A percentile compares a stretch with the other conserved stretches of the same genome.
These are phyloP conservation scores for Drosophila takahashii DNA, from an alignment of 1,140 invertebrate species.

Conservation along the genomic window DNA sequence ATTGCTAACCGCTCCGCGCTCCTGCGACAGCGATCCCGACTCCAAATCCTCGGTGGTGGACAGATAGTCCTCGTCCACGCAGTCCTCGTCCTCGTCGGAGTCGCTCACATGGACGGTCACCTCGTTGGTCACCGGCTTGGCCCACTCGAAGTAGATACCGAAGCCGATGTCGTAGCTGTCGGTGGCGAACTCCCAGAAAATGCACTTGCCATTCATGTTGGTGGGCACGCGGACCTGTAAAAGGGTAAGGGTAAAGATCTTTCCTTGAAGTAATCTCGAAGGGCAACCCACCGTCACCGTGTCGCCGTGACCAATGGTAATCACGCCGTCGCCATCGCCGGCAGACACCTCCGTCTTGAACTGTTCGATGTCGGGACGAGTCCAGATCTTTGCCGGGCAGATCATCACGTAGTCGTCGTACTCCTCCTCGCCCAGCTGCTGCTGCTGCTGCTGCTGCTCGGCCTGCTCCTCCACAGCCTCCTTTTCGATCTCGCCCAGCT, in stretches of 20 bases:
- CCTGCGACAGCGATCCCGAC: slow-evolving; percentile 74
- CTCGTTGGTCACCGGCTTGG: slow-evolving; percentile 92
- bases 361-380: slow-evolving; percentile 93
- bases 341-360: slow-evolving; percentile 97
- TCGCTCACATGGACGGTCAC: slow-evolving; percentile 96
- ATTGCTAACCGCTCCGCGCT: slow-evolving; percentile 58
- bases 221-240: slow-evolving; percentile 95
- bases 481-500: slow-evolving; percentile 41
- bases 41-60: slow-evolving; percentile 85
- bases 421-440: slow-evolving; percentile 63
- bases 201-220: slow-evolving; percentile 95
- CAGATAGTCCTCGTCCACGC: slow-evolving; percentile 86
- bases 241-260: not conserved
- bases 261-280: not conserved
- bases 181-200: slow-evolving; percentile 99
- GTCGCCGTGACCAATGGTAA: slow-evolving; percentile 96
- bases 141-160: slow-evolving; percentile 99
- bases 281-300: slow-evolving; percentile 91
- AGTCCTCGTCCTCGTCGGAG: slow-evolving; percentile 90
- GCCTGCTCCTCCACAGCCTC: slow-evolving; percentile 20
- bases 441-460: slow-evolving; percentile 40
- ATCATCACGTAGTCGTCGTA: slow-evolving; percentile 86
- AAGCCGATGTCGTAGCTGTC: slow-evolving; percentile 99
- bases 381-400: slow-evolving; percentile 97
- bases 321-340: slow-evolving; percentile 96